Conservation (phyloP, 2,888 invertebrate genomes). For the Caenorhabditis sp. region DNA sequence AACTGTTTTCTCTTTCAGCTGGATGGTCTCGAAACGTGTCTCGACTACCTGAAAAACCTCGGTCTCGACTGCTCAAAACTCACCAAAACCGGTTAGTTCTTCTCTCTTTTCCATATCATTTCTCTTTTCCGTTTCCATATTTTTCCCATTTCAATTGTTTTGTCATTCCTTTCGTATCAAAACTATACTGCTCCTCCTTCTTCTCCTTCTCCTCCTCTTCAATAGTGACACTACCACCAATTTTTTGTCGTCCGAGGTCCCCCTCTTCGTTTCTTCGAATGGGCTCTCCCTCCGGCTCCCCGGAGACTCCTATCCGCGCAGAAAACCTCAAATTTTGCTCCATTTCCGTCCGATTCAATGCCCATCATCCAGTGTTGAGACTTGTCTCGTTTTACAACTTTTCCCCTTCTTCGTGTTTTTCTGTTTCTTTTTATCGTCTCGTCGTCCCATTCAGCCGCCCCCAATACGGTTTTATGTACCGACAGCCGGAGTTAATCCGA, state of each 20-base stretch:
- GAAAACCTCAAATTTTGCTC: conserved; percentile 62
- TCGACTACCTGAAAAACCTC: conserved; percentile 71
- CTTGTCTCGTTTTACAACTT: conserved; percentile 29
- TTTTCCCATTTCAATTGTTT: conserved; percentile 13
- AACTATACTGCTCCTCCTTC: conserved; percentile 45
- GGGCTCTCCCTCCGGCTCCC: conserved; percentile 29
- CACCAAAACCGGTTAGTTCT: conserved; percentile 70
- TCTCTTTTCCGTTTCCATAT: conserved; percentile 25
- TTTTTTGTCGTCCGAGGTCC: conserved; percentile 31
- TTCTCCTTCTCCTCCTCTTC: too few species aligned
- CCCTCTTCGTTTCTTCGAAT: conserved; percentile 17
- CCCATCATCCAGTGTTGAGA: conserved; percentile 39
- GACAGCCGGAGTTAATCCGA: conserved; percentile 37
- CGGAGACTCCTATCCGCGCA: conserved; percentile 12
- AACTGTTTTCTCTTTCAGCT: conserved; percentile 52
- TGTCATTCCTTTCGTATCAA: conserved; percentile 41
- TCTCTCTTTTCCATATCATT: conserved; percentile 30
- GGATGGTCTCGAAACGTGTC: conserved; percentile 71
- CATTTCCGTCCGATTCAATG: conserved; percentile 54
- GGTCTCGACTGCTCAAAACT: conserved; percentile 75
- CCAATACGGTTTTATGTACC: conserved; percentile 54
- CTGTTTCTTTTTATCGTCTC: conserved; percentile 13
- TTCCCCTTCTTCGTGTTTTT: not conserved
- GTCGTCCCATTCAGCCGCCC: not conserved
- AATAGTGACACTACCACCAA: conserved; percentile 46